Evolutionary conservation across 64 coral and sea anemone species (phyloP), one percentile per base, ranked within the genome.

Genomic region (Dendronephthya gigantea): DNA sequence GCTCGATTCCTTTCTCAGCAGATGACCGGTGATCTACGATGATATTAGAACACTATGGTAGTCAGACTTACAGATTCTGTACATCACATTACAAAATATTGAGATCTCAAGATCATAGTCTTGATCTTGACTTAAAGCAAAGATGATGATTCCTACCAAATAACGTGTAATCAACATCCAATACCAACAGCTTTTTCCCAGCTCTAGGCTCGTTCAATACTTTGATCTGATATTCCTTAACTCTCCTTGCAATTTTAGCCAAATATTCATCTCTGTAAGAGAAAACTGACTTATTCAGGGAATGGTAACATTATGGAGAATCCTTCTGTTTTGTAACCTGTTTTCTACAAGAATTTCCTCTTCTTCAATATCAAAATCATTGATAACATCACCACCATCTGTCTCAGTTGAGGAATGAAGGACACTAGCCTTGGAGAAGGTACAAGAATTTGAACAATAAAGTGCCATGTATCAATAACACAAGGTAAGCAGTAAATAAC

Each of bases 301-400:
- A n/a, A n/a, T n/a, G n/a, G n/a, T n/a, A n/a, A n/a, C n/a, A n/a
- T n/a, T n/a, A n/a, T n/a, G n/a, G n/a, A n/a, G n/a, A n/a, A n/a
- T n/a, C n/a, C n/a, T n/a, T n/a, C n/a, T n/a, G n/a, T n/a, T n/a
- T n/a, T n/a, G n/a, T n/a, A n/a, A n/a, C 94, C 90, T 98, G 83
- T 98, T 98, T 85, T 98, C 94, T 23, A 98, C 82, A 72, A 93
- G 55, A 62, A 98, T 82, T 82, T 98, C 94, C 36, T 98, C 94
- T 90, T 98, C 92, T 82, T 91, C 94, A 83, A 98, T 84, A 85
- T 98, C 94, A 93, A 98, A 98, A 48, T 98, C 94, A 90, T 98
- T 93, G 33, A 98, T 84, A 51, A 98, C 94, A 91, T 98, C 79
- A 89, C 89, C 93, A 68, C 93, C 93, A 22, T 91, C 38, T 22